A percentile compares a stretch with the other conserved stretches of the same genome.
These are phyloP conservation scores for Cercopithecus mona DNA, from an alignment of 2,113 vertebrate species.

Conservation along the genomic window DNA sequence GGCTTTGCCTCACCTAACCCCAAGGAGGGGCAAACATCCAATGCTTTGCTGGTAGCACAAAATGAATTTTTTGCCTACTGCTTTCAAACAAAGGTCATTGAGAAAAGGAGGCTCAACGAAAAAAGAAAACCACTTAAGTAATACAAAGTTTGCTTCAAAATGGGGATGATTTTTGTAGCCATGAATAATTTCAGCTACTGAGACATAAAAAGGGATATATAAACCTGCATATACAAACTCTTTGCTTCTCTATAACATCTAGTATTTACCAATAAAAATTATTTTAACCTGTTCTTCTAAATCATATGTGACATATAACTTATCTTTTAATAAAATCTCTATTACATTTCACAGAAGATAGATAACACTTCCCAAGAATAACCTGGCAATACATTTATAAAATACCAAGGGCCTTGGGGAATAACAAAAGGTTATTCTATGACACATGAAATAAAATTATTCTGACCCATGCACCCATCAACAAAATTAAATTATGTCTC, in stretches of 20 bases:
- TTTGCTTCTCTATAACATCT: neutral
- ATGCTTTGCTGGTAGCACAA: neutral
- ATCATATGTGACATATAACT: neutral
- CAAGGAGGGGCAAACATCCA: neutral
- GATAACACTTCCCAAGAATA: slow-evolving; percentile 18
- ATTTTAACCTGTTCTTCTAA: slow-evolving; percentile 60
- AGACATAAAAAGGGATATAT: slow-evolving; percentile 51
- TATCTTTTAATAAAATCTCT: slow-evolving; percentile 22
- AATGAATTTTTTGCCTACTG: neutral
- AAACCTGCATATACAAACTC: neutral
- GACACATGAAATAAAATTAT: slow-evolving; percentile 41
- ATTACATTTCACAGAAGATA: slow-evolving; percentile 48
- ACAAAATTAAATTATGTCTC: slow-evolving; percentile 44
- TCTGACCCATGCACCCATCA: slow-evolving; percentile 18
- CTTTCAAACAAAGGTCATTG: slow-evolving; percentile 39
- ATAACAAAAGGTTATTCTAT: slow-evolving; percentile 46
- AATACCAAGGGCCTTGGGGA: neutral
- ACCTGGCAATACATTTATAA: slow-evolving; percentile 51
- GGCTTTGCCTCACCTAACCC: neutral
- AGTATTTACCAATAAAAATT: slow-evolving; percentile 37
- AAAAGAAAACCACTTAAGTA: slow-evolving; percentile 6
- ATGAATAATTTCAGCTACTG: slow-evolving; percentile 19
- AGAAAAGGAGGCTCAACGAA: neutral
- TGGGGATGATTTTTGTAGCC: neutral
- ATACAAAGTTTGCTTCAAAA: slow-evolving; percentile 39